Base-by-base conservation (phyloP, 1,140 invertebrate species). In the Phortica variegata region DNA sequence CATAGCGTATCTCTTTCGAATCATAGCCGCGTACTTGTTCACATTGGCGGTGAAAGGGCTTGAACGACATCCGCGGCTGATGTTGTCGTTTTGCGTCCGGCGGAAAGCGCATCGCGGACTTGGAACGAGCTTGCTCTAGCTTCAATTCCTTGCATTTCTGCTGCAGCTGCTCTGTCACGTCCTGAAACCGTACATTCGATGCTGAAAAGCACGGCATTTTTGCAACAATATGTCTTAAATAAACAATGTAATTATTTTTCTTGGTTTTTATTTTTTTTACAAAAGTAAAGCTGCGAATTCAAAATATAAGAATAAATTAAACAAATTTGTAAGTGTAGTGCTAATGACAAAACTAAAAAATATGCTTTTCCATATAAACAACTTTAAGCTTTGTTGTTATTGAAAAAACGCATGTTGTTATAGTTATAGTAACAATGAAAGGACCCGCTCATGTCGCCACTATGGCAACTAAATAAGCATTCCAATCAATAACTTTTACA, bases 151-250 rank as follows among this genome's bases (percentile, higher is more conserved):
- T 51, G 16, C 52, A 57, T 45, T 45, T 52, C 19, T 49, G 55
- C 46, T 38, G 61, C 23, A 59, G 15, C 43, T 65, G 53, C 43
- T 58, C 48, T 12, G 63, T 54, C 18, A 66, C 65, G 19, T 61
- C 65, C 19, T 60, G 52, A 15, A 70, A 70, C 10, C 60, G 65
- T 42, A 73, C 56, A 50, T 73, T 73, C 12, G 59, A 66, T 15
- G 70, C 70, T 21, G 70, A 73, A 17, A 60, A 58, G 26, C 70
- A 73, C 4, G 70, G 70, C 70, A 73, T 73, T 20, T 31, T 26
- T 26, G n/a, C n/a, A n/a, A n/a, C n/a, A n/a, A n/a, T n/a, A n/a
- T n/a, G n/a, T n/a, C n/a, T n/a, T n/a, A n/a, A n/a, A n/a, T n/a
- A n/a, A n/a, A n/a, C n/a, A n/a, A n/a, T n/a, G n/a, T n/a, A n/a